Evolutionary conservation across 1,140 invertebrate genomes (phyloP).

Genomic region (Mamestra configurata): DNA sequence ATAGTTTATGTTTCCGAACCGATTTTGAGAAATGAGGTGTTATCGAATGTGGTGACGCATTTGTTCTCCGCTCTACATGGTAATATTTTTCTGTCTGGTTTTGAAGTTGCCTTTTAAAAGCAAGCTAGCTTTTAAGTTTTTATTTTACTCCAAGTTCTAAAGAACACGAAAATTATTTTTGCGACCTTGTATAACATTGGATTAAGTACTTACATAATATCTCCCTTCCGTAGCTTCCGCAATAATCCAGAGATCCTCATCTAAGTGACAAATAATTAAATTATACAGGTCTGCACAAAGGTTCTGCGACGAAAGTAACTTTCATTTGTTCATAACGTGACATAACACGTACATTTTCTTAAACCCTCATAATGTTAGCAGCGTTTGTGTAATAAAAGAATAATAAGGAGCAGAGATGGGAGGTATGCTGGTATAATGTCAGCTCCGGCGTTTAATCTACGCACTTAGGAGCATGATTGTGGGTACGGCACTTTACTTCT

Average conservation of each 20-base stretch:
- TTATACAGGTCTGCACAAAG: conserved; percentile 43
- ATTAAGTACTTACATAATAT: background rate
- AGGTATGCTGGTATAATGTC: conserved; percentile 38
- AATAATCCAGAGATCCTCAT: conserved; percentile 26
- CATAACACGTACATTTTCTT: conserved; percentile 50
- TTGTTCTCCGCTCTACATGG: background rate
- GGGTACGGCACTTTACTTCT: conserved; percentile 16
- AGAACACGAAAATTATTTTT: background rate
- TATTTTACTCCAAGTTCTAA: background rate
- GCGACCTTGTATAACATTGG: background rate
- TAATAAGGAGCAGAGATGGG: conserved; percentile 54
- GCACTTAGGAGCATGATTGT: conserved; percentile 45
- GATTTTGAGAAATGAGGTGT: conserved; percentile 15
- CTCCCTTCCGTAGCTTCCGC: background rate
- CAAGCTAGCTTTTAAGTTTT: background rate
- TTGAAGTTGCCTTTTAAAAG: background rate
- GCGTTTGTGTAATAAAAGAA: conserved; percentile 57
- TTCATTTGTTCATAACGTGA: conserved; percentile 37
- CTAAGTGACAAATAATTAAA: conserved; percentile 49
- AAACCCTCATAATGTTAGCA: conserved; percentile 51
- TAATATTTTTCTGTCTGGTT: background rate
- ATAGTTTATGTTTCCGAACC: conserved; percentile 19
- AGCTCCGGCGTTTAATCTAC: conserved; percentile 35
- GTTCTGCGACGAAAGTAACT: conserved; percentile 29
- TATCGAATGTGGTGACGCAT: background rate